Evolutionary conservation across 2,888 invertebrate species (phyloP).

Genomic region (Standfussiana lucernea): DNA sequence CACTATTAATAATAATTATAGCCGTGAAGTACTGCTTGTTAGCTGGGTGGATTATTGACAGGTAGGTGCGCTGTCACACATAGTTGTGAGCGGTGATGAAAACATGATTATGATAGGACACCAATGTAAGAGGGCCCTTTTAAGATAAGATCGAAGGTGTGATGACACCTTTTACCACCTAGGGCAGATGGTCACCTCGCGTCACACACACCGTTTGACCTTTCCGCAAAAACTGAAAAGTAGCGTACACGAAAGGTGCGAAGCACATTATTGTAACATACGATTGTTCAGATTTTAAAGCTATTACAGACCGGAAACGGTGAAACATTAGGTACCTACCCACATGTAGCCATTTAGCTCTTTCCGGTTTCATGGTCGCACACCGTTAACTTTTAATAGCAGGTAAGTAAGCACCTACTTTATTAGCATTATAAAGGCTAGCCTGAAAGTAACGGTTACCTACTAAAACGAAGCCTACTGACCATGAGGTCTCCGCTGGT

Average conservation of each 20-base stretch:
- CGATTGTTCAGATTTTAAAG: background rate
- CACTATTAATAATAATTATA: conserved; percentile 68
- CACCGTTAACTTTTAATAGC: conserved; percentile 30
- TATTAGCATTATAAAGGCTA: background rate
- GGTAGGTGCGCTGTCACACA: background rate
- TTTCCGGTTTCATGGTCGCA: conserved; percentile 19
- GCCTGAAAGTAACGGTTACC: background rate
- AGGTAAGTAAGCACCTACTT: conserved; percentile 9
- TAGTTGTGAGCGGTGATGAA: background rate
- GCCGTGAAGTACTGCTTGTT: conserved; percentile 36
- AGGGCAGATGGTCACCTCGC: background rate
- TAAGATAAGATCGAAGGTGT: background rate
- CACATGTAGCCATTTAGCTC: conserved; percentile 1
- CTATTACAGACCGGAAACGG: conserved; percentile 2
- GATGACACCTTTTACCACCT: too few relatives aligned
- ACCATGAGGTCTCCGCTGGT: background rate
- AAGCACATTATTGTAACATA: background rate
- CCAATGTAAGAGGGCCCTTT: background rate
- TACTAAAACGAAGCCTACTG: conserved; percentile 1
- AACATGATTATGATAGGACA: background rate
- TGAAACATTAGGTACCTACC: conserved; percentile 1
- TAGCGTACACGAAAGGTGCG: background rate
- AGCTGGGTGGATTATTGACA: conserved; percentile 6
- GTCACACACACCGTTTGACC: background rate
- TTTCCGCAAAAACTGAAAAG: background rate